A percentile compares a stretch with the other conserved stretches of the same genome.
These are phyloP conservation scores for Drosophila mercatorum DNA, from an alignment of 2,888 invertebrate genomes.

Conservation along the genomic window DNA sequence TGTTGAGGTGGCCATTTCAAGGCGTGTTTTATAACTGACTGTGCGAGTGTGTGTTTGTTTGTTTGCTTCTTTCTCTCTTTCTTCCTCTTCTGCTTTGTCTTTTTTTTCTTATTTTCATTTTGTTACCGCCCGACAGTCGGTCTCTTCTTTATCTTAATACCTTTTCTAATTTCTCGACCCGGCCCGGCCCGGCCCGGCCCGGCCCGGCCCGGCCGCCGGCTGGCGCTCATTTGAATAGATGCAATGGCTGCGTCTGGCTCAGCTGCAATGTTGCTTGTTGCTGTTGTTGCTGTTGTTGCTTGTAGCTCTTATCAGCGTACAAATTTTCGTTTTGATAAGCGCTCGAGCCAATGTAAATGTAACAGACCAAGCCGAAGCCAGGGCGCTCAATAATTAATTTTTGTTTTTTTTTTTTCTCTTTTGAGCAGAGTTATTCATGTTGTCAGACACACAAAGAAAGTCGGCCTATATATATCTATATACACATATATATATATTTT, in stretches of 20 bases:
- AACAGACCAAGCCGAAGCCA: conserved; percentile 22
- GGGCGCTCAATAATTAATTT: conserved; percentile 40
- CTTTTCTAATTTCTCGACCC: conserved; percentile 74
- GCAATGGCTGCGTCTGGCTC: conserved; percentile 23
- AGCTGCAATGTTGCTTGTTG: conserved; percentile 33
- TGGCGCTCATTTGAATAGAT: conserved; percentile 74
- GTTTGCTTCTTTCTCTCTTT: conserved; percentile 7
- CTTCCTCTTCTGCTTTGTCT: conserved; percentile 23
- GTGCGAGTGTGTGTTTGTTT: conserved; percentile 8
- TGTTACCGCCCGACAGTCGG: conserved; percentile 27
- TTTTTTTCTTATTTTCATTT: conserved; percentile 32
- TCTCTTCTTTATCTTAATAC: conserved; percentile 72
- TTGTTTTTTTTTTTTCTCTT: background rate
- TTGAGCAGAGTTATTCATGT: conserved; percentile 16
- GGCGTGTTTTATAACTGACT: conserved; percentile 56
- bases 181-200: conserved; percentile 22
- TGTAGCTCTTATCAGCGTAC: conserved; percentile 67
- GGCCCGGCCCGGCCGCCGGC: conserved; percentile 31
- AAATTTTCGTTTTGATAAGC: conserved; percentile 78
- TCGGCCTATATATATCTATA: background rate
- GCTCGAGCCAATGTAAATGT: conserved; percentile 53
- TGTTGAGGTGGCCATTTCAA: conserved; percentile 61
- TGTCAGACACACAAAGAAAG: conserved; percentile 14
- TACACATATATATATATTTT: background rate
- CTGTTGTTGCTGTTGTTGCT: conserved; percentile 39